phyloP scores from a whole-genome alignment of 2,797 vertebrate genomes.

The Oreonectes daqikongensis region DNA sequence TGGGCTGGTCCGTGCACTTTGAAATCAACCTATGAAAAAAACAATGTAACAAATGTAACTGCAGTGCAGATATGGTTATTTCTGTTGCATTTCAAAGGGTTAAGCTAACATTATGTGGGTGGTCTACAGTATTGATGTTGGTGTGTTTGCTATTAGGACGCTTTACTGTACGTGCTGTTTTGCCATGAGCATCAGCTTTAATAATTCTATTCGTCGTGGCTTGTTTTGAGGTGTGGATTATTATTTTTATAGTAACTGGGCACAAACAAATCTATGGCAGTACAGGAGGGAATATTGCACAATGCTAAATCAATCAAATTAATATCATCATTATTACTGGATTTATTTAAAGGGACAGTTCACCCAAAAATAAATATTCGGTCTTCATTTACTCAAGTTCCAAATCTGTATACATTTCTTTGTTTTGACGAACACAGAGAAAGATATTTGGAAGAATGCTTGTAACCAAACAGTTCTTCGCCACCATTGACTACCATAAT shows the following conservation, averaged over 20 bases:
- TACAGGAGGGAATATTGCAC: not conserved
- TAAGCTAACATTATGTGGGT: conserved; percentile 37
- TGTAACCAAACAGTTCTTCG: too few relatives aligned
- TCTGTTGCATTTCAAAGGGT: conserved; percentile 31
- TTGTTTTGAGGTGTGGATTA: conserved; percentile 24
- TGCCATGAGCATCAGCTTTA: conserved; percentile 26
- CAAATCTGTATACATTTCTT: too few relatives aligned
- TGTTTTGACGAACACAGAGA: too few relatives aligned
- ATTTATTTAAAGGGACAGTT: too few relatives aligned
- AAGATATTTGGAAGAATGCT: too few relatives aligned
- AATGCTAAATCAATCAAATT: not conserved
- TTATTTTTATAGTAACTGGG: conserved; percentile 9
- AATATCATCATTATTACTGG: not conserved
- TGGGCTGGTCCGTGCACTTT: not conserved
- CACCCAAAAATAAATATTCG: too few relatives aligned
- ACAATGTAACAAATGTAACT: not conserved
- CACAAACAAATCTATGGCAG: not conserved
- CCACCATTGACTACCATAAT: too few relatives aligned
- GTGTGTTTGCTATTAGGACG: conserved; percentile 22
- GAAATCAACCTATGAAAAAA: conserved; percentile 10
- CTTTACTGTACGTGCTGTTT: conserved; percentile 31
- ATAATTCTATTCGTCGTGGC: conserved; percentile 18
- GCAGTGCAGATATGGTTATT: not conserved
- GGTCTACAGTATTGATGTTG: conserved; percentile 36
- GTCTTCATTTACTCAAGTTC: too few relatives aligned